Base-by-base conservation (phyloP, 2,797 vertebrate species). In the Takifugu rubripes region DNA sequence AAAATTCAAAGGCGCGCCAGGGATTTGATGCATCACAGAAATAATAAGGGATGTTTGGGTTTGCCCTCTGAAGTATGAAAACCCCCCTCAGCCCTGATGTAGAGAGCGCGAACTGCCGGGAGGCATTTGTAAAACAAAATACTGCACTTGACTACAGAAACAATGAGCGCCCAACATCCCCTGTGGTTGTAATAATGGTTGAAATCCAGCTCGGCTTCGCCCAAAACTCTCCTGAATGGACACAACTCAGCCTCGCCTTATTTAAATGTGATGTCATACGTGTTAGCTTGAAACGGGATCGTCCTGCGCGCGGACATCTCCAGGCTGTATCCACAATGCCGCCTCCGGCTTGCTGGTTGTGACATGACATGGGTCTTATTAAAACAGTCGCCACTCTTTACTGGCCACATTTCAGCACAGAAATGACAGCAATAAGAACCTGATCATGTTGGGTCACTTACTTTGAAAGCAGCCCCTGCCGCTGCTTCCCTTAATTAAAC, bases 361-460 rank as follows among this genome's bases (percentile, higher is more conserved):
- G 84, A 84, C 88, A 84, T 86, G 75, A 82, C 52, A 67, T 79
- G 54, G 67, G 74, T 83, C 83, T 88, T 91, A 88, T 91, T 91
- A 89, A 87, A 83, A 82, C 61, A 3, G 67, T 75, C 69, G 74
- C 77, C 59, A 59, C 75, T 83, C 72, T 82, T 84, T 88, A 75
- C 75, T 78, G 87, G 82, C 87, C 87, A 91, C 93, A 93, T 90
- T 93, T 94, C 89, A 93, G 88, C 89, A 90, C 88, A 90, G 84
- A 91, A 91, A 90, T 91, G 92, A 93, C 91, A 93, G 92, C 91
- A 89, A 93, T 95, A 95, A 98, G 94, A 95, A 93, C 90, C 93
- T 93, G 91, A 97, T 98, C 94, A 98, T 97, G 93, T 95, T 83
- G 92, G 94, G 94, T 96, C 94, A 94, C 90, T 94, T 93, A 93